A percentile compares a stretch with the other conserved stretches of the same genome.
Conservation (phyloP, 2,797 vertebrate species). For the Rhinogobio ventralis region DNA sequence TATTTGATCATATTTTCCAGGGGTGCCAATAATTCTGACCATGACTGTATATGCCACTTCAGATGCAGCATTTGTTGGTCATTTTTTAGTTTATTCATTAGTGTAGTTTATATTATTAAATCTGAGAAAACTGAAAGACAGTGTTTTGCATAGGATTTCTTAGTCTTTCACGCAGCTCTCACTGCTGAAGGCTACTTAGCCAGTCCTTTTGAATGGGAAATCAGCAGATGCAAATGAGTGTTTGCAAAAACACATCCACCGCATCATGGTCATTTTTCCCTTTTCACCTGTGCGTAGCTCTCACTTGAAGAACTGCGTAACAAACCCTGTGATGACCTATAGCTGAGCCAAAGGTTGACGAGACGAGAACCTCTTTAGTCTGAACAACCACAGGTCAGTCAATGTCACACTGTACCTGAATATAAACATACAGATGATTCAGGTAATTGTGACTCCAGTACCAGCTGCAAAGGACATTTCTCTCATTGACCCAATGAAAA, state of each 20-base stretch:
- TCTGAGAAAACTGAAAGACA: background rate
- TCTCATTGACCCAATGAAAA: background rate
- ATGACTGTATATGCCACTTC: background rate
- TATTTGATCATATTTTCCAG: no score
- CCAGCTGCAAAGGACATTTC: background rate
- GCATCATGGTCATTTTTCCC: background rate
- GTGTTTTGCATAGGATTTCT: slow-evolving; percentile 27
- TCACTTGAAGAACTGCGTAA: background rate
- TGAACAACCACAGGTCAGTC: background rate
- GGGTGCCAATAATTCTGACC: no score
- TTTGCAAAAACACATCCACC: slow-evolving; percentile 15
- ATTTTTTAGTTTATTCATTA: background rate
- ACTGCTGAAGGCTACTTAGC: slow-evolving; percentile 34
- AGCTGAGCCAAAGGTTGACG: background rate
- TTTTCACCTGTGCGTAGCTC: background rate
- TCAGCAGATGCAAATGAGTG: slow-evolving; percentile 55
- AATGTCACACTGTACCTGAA: background rate
- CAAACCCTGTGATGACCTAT: background rate
- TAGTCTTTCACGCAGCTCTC: background rate
- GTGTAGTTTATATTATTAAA: background rate
- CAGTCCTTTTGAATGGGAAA: slow-evolving; percentile 61
- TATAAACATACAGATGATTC: background rate
- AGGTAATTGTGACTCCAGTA: background rate
- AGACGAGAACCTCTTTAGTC: background rate
- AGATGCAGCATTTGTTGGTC: background rate